Conservation (phyloP, 2,888 invertebrate genomes). For the Stenodema calcarata region DNA sequence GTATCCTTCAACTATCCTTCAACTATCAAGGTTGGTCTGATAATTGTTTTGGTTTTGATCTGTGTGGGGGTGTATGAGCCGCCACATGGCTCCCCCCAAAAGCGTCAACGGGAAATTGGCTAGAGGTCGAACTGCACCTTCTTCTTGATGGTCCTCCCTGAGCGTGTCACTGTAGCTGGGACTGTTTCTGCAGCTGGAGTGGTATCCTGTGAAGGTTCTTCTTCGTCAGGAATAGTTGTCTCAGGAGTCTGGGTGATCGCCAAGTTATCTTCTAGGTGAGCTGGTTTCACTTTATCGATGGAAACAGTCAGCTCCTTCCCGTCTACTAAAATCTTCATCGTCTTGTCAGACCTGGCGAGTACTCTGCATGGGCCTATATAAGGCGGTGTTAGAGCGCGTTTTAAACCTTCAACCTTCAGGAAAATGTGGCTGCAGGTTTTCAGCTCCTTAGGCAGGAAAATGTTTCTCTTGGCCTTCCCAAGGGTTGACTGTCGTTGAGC, state of each 20-base stretch:
- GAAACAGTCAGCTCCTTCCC: slow-evolving; percentile 31
- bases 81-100: too few species aligned
- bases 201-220: not conserved
- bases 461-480: not conserved
- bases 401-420: slow-evolving; percentile 46
- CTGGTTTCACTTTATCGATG: slow-evolving; percentile 49
- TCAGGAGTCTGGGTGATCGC: not conserved
- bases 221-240: not conserved
- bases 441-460: slow-evolving; percentile 33
- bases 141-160: not conserved
- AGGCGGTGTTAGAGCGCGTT: slow-evolving; percentile 11
- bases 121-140: not conserved
- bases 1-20: too few species aligned
- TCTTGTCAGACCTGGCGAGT: slow-evolving; percentile 63
- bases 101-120: too few species aligned
- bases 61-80: too few species aligned
- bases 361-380: slow-evolving; percentile 59
- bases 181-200: not conserved
- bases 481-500: not conserved
- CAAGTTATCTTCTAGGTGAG: slow-evolving; percentile 3
- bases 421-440: slow-evolving; percentile 33
- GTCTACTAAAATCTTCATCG: too few species aligned
- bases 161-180: not conserved
- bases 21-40: too few species aligned
- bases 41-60: too few species aligned